Conservation (phyloP, 2,888 invertebrate species). For the Lycophotia porphyrea region DNA sequence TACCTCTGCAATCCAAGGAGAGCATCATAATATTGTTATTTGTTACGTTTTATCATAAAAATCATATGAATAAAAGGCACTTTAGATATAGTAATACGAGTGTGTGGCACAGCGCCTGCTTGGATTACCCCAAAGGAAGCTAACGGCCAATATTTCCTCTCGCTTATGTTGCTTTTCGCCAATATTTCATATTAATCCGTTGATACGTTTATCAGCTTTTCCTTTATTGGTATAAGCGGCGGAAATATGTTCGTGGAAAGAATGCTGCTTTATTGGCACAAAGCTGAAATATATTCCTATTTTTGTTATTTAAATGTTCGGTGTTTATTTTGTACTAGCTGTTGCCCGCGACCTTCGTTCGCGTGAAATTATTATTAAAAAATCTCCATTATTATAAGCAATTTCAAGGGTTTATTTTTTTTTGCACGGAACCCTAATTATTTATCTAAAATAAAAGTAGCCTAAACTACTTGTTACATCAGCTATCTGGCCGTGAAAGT, state of each 20-base stretch:
- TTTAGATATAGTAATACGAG: slow-evolving; percentile 53
- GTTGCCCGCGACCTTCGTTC: too few species aligned
- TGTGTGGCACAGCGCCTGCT: slow-evolving; percentile 61
- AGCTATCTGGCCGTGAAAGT: too few species aligned
- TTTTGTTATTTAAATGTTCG: slow-evolving; percentile 17
- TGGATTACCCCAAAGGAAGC: slow-evolving; percentile 64
- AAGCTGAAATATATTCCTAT: slow-evolving; percentile 6
- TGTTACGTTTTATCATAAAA: slow-evolving; percentile 16
- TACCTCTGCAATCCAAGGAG: neutral
- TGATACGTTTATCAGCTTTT: slow-evolving; percentile 72
- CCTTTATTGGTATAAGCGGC: slow-evolving; percentile 64
- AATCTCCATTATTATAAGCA: too few species aligned
- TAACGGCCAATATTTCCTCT: slow-evolving; percentile 70
- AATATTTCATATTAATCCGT: slow-evolving; percentile 79
- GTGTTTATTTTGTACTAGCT: slow-evolving; percentile 19
- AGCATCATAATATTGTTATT: neutral
- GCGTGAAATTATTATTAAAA: too few species aligned
- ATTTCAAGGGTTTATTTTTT: too few species aligned
- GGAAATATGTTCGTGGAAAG: slow-evolving; percentile 53
- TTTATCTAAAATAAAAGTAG: too few species aligned
- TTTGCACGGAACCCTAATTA: too few species aligned
- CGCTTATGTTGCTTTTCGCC: slow-evolving; percentile 71
- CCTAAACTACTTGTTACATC: too few species aligned
- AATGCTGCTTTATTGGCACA: slow-evolving; percentile 48
- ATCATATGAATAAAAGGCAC: slow-evolving; percentile 36